Evolutionary conservation across 2,113 vertebrate species (phyloP).

Genomic region (Himantopus leucocephalus): DNA sequence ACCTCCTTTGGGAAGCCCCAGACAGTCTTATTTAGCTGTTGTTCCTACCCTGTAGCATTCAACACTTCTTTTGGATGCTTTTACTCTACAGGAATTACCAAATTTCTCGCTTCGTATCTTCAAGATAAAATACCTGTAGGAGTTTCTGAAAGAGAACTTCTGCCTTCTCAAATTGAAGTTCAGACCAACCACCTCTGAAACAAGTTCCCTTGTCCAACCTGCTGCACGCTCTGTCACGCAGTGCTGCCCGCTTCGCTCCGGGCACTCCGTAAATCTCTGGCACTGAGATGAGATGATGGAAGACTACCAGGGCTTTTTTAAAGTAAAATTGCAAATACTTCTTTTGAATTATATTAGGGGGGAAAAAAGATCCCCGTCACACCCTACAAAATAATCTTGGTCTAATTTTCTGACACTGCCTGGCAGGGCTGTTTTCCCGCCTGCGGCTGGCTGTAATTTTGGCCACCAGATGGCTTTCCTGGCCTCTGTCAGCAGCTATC

Average conservation of each 20-base stretch:
- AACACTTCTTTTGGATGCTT: neutral
- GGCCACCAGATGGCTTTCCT: neutral
- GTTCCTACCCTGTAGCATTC: neutral
- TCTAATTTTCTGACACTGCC: neutral
- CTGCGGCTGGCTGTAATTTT: neutral
- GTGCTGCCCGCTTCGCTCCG: neutral
- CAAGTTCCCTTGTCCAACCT: neutral
- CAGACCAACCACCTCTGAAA: neutral
- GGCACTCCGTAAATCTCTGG: neutral
- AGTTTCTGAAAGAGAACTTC: neutral
- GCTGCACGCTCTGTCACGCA: neutral
- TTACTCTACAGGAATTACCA: neutral
- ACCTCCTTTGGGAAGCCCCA: neutral
- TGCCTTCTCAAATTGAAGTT: neutral
- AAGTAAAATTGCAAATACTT: neutral
- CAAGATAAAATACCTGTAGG: neutral
- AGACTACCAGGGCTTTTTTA: neutral
- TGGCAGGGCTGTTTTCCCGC: fast-evolving
- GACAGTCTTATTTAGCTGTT: neutral
- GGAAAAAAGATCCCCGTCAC: neutral
- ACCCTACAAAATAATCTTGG: neutral
- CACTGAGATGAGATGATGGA: neutral
- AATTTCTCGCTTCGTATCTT: neutral
- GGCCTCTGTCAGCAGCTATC: neutral
- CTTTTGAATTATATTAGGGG: neutral